These are phyloP conservation scores for Heterodera filipjevi DNA, from an alignment of 2,888 invertebrate genomes.

Conservation along the genomic window DNA sequence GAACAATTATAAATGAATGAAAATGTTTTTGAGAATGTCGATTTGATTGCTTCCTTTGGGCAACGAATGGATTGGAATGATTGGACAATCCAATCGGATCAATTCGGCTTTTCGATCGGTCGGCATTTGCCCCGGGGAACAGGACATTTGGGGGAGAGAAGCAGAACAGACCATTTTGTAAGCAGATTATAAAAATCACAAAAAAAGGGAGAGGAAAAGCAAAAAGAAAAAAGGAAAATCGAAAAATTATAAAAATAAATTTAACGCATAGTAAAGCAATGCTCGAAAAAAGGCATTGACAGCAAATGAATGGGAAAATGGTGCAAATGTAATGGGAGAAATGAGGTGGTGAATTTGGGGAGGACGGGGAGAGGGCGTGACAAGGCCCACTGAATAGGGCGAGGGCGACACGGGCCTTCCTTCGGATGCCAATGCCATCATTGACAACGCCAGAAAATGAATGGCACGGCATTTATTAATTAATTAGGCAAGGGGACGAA, in stretches of 20 bases:
- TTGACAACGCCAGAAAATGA: background rate
- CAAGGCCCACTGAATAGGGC: background rate
- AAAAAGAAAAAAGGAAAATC: no score
- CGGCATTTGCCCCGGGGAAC: no score
- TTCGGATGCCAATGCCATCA: background rate
- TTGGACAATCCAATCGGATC: no score
- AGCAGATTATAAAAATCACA: no score
- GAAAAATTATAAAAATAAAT: no score
- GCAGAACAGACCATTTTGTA: background rate
- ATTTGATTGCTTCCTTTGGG: no score
- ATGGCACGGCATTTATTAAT: slow-evolving; percentile 3
- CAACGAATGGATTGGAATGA: no score
- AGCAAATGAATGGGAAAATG: background rate
- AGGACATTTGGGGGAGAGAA: background rate
- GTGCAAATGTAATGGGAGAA: background rate
- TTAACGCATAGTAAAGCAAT: no score
- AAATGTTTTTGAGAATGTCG: no score
- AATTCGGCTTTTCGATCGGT: no score
- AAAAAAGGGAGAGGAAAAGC: no score
- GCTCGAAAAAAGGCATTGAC: no score
- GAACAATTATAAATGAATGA: background rate
- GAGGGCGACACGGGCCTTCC: background rate
- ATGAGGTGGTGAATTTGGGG: background rate
- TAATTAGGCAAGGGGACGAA: background rate
- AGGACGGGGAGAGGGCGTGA: background rate